Evolutionary conservation across 2,797 vertebrate species (phyloP).

Genomic region (Acridotheres tristis): DNA sequence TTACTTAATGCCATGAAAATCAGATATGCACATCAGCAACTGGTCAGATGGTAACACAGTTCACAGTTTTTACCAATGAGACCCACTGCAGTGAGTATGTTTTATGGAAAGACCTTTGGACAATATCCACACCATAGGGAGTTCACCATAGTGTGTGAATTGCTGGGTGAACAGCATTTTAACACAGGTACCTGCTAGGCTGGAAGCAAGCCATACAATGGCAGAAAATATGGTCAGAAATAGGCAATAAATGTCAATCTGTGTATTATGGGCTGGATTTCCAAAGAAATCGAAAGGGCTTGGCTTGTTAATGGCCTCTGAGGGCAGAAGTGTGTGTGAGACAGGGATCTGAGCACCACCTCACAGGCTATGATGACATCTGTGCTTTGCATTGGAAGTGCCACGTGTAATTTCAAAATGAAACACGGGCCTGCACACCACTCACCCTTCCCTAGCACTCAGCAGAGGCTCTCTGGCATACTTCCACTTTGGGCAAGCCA

Average conservation of each 20-base stretch:
- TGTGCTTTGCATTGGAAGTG: background rate
- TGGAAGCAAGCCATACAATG: background rate
- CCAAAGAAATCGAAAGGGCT: background rate
- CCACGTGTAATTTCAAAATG: background rate
- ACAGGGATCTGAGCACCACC: background rate
- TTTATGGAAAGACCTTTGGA: background rate
- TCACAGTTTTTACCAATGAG: background rate
- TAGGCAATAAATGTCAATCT: background rate
- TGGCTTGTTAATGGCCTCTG: background rate
- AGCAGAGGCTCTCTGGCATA: background rate
- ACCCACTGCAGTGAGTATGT: background rate
- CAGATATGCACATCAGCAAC: background rate
- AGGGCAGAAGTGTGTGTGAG: background rate
- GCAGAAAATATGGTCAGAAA: background rate
- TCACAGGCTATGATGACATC: rapidly evolving
- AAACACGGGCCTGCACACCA: background rate
- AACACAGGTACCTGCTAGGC: background rate
- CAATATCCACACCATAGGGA: background rate
- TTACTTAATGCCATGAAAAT: conserved; percentile 8
- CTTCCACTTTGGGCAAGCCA: rapidly evolving
- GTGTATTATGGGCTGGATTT: background rate
- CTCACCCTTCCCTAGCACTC: background rate
- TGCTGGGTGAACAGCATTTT: background rate
- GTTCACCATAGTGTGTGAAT: background rate
- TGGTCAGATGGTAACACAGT: background rate